Conservation (phyloP, 2,888 invertebrate species). For the Athalia cordata region DNA sequence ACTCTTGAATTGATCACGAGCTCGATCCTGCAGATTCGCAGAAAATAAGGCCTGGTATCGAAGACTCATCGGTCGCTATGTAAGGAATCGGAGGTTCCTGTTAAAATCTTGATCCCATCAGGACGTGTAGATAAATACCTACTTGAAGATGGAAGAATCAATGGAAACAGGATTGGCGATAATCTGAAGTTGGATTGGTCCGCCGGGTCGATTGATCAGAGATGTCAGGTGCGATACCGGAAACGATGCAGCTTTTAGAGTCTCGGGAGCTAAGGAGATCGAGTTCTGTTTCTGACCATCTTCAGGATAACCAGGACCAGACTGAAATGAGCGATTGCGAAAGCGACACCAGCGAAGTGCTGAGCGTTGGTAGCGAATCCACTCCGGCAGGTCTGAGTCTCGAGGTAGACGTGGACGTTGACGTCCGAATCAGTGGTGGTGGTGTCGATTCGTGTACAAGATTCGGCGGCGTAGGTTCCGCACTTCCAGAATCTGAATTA, state of each 20-base stretch:
- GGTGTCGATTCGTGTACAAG: conserved; percentile 27
- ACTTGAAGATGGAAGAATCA: neutral
- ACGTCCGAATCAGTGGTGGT: conserved; percentile 49
- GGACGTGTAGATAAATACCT: too few species aligned
- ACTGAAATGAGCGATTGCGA: conserved; percentile 65
- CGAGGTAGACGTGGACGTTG: too few species aligned
- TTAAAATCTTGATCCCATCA: too few species aligned
- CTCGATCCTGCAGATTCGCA: neutral
- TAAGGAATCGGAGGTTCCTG: conserved; percentile 6
- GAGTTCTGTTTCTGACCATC: conserved; percentile 39
- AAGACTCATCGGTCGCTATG: conserved; percentile 5
- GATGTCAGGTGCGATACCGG: conserved; percentile 16
- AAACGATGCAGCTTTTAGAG: conserved; percentile 38
- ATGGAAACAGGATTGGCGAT: conserved; percentile 56
- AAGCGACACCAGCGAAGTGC: conserved; percentile 82
- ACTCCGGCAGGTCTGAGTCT: conserved; percentile 58
- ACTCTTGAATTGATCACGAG: too few species aligned
- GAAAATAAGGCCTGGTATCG: conserved; percentile 14
- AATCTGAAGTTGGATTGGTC: neutral
- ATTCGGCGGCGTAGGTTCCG: conserved; percentile 3
- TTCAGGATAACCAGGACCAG: neutral
- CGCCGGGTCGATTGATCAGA: neutral
- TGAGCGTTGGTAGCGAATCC: conserved; percentile 88
- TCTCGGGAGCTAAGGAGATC: conserved; percentile 6
- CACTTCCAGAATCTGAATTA: conserved; percentile 46